Evolutionary conservation across 2,113 vertebrate species (phyloP), one percentile per base, ranked within the genome.

Genomic region (Prunella himalayana): DNA sequence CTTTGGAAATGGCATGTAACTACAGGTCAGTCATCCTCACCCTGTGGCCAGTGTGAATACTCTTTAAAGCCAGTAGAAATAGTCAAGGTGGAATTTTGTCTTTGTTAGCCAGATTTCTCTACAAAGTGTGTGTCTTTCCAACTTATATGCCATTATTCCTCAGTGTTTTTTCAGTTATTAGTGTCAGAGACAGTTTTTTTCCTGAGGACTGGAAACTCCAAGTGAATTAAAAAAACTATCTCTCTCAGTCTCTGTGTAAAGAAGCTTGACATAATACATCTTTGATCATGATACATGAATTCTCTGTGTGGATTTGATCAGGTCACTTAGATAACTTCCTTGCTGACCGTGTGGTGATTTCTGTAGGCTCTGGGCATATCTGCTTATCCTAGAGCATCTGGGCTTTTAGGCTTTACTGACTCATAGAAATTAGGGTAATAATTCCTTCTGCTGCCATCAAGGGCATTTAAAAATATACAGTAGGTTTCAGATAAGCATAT

Each of bases 1-100:
- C 33, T 78, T 41, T 14, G 4, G n/a, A 81, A 70, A 59, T 2
- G 3, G 1, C 39, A n/a, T 0, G 0, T 16, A 77, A 51, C 11
- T 33, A 8, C 42, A 70, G 7, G 3, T 53, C 22, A 61, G 42
- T 39, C 30, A 59, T 27, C 21, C 17, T 28, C 12, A 49, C 13
- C 10, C 19, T 1, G 0, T 31, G 19, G 39, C 50, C 20, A 51
- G 3, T 27, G 9, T 33, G 25, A 18, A 16, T 21, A 27, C 4
- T 17, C 10, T 54, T 44, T 65, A 65, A 86, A 90, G 11, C 1
- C 37, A 80, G 7, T 44, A 41, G 7, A 76, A 64, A 39, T 9
- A 68, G 4, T 16, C 11, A 23, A 42, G 19, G 12, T 42, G 42
- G 7, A 90, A 63, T 71, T 84, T 73, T 5, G 3, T 28, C 25